phyloP scores from a whole-genome alignment of 1,140 invertebrate genomes.

The Bombus polaris region DNA sequence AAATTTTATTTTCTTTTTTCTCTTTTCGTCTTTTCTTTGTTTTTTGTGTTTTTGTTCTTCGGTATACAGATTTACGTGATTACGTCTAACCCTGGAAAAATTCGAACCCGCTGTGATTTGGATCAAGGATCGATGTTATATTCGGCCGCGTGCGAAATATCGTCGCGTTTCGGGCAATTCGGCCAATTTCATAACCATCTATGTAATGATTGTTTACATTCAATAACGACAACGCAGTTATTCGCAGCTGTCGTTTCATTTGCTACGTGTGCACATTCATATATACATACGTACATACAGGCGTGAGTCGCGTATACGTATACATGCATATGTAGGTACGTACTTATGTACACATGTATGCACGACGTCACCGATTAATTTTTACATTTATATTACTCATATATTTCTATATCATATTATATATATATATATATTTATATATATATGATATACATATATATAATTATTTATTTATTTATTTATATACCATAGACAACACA shows the following conservation, averaged over 20 bases:
- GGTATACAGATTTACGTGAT: constrained; percentile 72
- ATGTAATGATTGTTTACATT: neutral
- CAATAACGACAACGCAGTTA: neutral
- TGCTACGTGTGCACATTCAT: neutral
- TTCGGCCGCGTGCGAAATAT: neutral
- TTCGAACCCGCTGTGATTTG: constrained; percentile 29
- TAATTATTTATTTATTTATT: constrained; percentile 39
- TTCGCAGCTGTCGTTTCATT: neutral
- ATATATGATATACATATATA: constrained; percentile 11
- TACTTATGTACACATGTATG: constrained; percentile 25
- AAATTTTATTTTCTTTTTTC: constrained; percentile 74
- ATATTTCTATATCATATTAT: constrained; percentile 55
- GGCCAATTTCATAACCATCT: constrained; percentile 1
- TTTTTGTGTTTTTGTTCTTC: constrained; percentile 36
- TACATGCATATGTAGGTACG: constrained; percentile 18
- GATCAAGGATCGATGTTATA: neutral
- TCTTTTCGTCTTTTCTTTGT: constrained; percentile 62
- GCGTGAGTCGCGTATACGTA: neutral
- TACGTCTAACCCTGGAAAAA: constrained; percentile 75
- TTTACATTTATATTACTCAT: constrained; percentile 62
- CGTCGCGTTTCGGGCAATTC: neutral
- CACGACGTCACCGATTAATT: constrained; percentile 24
- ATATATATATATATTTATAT: neutral
- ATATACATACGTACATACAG: constrained; percentile 20
- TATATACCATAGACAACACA: neutral